Percentiles rank a stretch among this genome's conserved stretches.
Conservation (phyloP, 2,113 vertebrate species). For the Eretmochelys imbricata region DNA sequence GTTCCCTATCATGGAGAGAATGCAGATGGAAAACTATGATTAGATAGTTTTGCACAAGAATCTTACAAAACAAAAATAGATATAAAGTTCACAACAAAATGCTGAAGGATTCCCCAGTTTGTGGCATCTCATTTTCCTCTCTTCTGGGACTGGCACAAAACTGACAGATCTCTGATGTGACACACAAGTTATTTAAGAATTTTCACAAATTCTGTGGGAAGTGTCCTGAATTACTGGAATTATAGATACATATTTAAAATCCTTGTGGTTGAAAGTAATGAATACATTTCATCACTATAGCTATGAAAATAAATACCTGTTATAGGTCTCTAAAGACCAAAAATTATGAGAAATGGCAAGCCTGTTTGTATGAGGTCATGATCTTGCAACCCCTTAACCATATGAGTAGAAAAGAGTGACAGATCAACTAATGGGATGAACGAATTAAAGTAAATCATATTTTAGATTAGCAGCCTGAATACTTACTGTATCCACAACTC, state of each 20-base stretch:
- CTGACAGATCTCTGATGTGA: fast-evolving
- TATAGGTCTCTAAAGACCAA: background rate
- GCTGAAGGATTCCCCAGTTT: background rate
- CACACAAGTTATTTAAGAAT: background rate
- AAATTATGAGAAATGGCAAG: background rate
- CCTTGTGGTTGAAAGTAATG: background rate
- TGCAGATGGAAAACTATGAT: background rate
- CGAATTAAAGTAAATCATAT: background rate
- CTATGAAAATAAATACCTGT: background rate
- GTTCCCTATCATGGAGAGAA: background rate
- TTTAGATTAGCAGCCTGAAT: conserved; percentile 5
- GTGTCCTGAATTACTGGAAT: background rate
- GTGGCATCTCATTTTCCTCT: background rate
- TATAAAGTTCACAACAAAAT: background rate
- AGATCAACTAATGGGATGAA: background rate
- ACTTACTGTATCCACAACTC: background rate
- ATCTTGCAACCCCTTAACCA: background rate
- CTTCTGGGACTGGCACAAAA: background rate
- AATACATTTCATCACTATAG: background rate
- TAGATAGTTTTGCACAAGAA: background rate
- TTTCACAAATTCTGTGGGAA: background rate
- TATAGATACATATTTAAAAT: background rate
- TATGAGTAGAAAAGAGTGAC: background rate
- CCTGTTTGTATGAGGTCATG: background rate
- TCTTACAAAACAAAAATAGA: background rate